A percentile compares a stretch with the other conserved stretches of the same genome.
phyloP scores from a whole-genome alignment of 2,797 vertebrate species.

The Premnoplex brunnescens region DNA sequence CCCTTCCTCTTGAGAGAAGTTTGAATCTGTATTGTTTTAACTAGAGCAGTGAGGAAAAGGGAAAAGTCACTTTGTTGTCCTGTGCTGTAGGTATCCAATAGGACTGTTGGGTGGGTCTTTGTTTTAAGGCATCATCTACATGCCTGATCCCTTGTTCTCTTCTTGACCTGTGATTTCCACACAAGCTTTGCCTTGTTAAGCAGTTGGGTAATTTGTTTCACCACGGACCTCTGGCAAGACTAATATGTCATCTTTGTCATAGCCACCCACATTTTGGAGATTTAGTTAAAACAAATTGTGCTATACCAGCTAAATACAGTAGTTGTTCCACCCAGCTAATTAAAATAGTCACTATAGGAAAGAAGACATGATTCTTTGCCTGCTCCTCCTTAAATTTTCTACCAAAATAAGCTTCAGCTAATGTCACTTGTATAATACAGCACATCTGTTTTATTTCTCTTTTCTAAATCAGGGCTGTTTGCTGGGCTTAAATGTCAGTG shows the following conservation, averaged over 20 bases:
- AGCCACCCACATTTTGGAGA: background rate
- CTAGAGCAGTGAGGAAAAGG: background rate
- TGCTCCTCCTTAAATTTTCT: background rate
- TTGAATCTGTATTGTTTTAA: background rate
- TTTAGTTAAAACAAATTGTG: background rate
- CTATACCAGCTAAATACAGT: background rate
- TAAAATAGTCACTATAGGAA: background rate
- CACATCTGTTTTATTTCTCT: background rate
- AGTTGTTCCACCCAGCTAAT: background rate
- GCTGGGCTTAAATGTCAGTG: slow-evolving; percentile 2
- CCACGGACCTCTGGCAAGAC: background rate
- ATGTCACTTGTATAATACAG: background rate
- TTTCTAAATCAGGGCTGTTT: slow-evolving; percentile 35
- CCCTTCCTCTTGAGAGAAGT: background rate
- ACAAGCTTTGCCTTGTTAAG: background rate
- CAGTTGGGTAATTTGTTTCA: background rate
- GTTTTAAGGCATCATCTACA: background rate
- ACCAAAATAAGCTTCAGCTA: background rate
- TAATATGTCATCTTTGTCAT: background rate
- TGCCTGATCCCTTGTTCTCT: background rate
- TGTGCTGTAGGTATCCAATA: background rate
- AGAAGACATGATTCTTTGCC: background rate
- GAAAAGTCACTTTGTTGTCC: background rate
- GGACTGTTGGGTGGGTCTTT: background rate
- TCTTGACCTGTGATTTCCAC: background rate